A percentile compares a stretch with the other conserved stretches of the same genome.
phyloP scores from a whole-genome alignment of 2,113 vertebrate genomes.

The Oncorhynchus kisutch region DNA sequence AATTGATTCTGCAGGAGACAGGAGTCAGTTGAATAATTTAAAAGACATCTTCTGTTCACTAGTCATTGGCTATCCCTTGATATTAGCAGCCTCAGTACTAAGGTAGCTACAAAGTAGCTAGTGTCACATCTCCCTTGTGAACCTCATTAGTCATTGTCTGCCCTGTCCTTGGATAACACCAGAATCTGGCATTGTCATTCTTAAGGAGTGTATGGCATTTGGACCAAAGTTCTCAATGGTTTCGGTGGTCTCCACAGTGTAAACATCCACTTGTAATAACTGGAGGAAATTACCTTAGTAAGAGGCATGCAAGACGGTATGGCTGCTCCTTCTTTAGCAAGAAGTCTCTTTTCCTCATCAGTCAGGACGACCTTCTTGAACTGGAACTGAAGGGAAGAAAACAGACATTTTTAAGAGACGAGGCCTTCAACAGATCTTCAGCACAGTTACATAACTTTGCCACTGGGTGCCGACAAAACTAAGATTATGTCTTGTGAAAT shows the following conservation, averaged over 20 bases:
- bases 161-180: too few relatives aligned
- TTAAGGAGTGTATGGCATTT: not conserved
- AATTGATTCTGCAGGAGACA: too few relatives aligned
- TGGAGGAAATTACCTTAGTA: constrained; percentile 76
- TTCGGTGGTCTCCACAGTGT: not conserved
- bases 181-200: not conserved
- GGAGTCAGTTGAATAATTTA: too few relatives aligned
- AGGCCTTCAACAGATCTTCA: not conserved
- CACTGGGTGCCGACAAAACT: too few relatives aligned
- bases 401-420: not conserved
- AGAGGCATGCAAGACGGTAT: constrained; percentile 81
- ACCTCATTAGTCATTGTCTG: too few relatives aligned
- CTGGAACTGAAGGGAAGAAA: constrained; percentile 57
- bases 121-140: too few relatives aligned
- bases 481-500: not conserved
- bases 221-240: not conserved
- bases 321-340: constrained; percentile 80
- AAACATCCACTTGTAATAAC: not conserved
- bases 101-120: too few relatives aligned
- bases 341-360: constrained; percentile 82
- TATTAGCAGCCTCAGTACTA: too few relatives aligned
- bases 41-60: too few relatives aligned
- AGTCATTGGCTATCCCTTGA: too few relatives aligned
- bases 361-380: constrained; percentile 79
- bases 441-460: too few relatives aligned